Conservation (phyloP, 2,113 vertebrate genomes). For the Tenebrosternarchus preto region DNA sequence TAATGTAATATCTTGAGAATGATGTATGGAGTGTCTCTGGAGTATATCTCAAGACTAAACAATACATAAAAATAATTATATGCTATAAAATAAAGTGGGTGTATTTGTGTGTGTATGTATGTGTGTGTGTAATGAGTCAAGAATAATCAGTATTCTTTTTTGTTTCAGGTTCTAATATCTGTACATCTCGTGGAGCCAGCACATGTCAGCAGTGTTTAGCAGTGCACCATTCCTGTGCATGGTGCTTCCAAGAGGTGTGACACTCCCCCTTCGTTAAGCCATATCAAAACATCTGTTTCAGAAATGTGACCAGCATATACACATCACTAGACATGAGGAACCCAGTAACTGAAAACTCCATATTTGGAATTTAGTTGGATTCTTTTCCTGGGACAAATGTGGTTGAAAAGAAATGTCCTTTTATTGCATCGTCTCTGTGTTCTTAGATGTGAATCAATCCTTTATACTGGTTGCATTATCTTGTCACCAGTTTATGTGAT, state of each 20-base stretch:
- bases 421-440: background rate
- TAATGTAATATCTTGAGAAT: background rate
- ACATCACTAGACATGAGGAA: background rate
- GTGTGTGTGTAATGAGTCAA: background rate
- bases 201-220: slow-evolving; percentile 93
- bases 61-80: background rate
- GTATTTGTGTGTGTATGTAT: background rate
- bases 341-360: no score
- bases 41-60: background rate
- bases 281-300: background rate
- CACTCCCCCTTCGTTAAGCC: background rate
- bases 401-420: background rate
- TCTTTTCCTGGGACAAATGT: slow-evolving; percentile 4
- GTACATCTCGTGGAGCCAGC: slow-evolving; percentile 87
- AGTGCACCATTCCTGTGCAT: slow-evolving; percentile 87
- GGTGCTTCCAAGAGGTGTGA: slow-evolving; percentile 91
- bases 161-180: slow-evolving; percentile 85
- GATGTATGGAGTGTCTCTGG: background rate
- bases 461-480: no score
- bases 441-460: no score
- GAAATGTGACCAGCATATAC: background rate
- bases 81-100: background rate
- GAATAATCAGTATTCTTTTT: background rate
- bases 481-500: no score
- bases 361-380: background rate